Base-by-base conservation (phyloP, 2,888 invertebrate species). In the Nowickia ferox region DNA sequence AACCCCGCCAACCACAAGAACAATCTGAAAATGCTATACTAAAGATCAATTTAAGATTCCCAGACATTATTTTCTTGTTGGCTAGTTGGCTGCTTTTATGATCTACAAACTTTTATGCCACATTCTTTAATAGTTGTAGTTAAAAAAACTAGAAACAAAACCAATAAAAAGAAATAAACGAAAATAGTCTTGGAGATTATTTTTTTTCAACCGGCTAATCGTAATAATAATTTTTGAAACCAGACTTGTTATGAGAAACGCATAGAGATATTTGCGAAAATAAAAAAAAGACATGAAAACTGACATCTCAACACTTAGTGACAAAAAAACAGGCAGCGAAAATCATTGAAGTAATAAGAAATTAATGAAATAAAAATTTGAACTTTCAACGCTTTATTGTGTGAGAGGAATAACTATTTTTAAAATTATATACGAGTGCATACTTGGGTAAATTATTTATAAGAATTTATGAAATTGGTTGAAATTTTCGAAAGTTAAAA, bases 21-120 rank as follows among this genome's bases (percentile, higher is more conserved):
- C 75, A 69, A 68, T 74, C 66, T 61, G 46, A 44, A 51, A 68
- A 84, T 63, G 44, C 40, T 19, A 40, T 55, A 68, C 59, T 66
- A 66, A 77, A 85, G 85, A 85, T 79, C 51, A 71, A 48, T 75
- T 83, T 66, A 79, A 86, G 75, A 85, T 85, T 71, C 78, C 53
- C 78, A 85, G 79, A 79, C 78, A 74, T 77, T 69, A 63, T 53
- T 79, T 48, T 48, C 46, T 48, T 30, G n/a, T 82, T 78, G 59
- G 57, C 65, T 44, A 59, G 55, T 76, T 77, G 19, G 71, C 66
- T 77, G 71, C 66, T 77, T 77, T 65, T 77, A 71, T 83, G 79
- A 86, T 86, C 79, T 83, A 79, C 65, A 65, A 86, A 82, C 78
- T 74, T 81, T 68, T 76, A 15, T 57, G 81, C 72, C 77, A 68